These are phyloP conservation scores for Lepus timidus DNA, from an alignment of 2,113 vertebrate species.

Conservation along the genomic window DNA sequence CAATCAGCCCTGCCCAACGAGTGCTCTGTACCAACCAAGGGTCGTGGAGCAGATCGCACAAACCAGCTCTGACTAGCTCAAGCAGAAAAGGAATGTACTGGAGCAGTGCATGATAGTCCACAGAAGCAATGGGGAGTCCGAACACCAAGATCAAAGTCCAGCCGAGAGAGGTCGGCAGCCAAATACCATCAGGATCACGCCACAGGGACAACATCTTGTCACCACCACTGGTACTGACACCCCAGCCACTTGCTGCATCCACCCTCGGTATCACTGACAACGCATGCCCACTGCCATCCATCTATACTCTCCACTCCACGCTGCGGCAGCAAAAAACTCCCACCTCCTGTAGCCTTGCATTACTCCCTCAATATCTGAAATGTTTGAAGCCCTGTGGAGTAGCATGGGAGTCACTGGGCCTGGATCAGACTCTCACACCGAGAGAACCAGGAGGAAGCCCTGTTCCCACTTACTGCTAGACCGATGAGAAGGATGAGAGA, in stretches of 20 bases:
- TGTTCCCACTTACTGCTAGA: not conserved
- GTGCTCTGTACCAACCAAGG: not conserved
- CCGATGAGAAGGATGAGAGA: not conserved
- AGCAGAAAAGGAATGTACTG: not conserved
- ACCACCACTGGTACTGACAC: not conserved
- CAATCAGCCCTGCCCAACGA: not conserved
- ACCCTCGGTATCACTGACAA: not conserved
- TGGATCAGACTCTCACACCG: not conserved
- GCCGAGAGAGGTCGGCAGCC: not conserved
- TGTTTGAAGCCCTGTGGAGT: not conserved
- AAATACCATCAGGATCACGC: not conserved
- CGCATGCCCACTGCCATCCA: not conserved
- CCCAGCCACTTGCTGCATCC: not conserved
- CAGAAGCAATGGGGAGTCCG: not conserved
- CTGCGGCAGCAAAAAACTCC: too few relatives aligned
- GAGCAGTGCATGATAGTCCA: not conserved
- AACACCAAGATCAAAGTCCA: conserved; percentile 29
- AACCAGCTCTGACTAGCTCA: not conserved
- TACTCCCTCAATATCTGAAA: not conserved
- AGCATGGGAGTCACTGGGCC: not conserved
- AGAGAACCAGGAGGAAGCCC: not conserved
- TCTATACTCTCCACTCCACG: not conserved
- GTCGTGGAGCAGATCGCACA: not conserved
- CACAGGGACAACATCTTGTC: not conserved
- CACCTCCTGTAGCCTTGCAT: not conserved